Conservation (phyloP, 2,888 invertebrate genomes). For the Drosophila fulvimacula region DNA sequence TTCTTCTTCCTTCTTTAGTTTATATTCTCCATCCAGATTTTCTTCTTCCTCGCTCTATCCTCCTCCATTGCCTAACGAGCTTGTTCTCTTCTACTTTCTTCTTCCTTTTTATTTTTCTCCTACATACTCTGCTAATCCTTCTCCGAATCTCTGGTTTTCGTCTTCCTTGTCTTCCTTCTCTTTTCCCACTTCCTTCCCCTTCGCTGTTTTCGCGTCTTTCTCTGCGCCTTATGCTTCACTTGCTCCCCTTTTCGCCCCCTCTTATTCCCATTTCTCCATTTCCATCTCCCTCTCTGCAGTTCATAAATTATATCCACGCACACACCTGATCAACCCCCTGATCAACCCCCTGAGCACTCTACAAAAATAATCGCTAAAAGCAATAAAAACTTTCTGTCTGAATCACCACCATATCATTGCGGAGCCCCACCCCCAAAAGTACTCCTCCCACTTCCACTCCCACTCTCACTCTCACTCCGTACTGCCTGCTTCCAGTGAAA, state of each 20-base stretch:
- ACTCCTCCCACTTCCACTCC: not conserved
- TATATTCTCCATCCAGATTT: not conserved
- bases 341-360: constrained; percentile 1
- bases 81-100: no score
- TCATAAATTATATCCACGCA: not conserved
- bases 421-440: not conserved
- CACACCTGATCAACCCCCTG: constrained; percentile 16
- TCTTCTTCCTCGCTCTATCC: no score
- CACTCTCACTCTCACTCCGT: not conserved
- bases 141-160: no score
- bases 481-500: no score
- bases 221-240: no score
- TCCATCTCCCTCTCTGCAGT: not conserved
- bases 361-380: not conserved
- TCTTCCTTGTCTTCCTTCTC: no score
- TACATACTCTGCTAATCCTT: no score
- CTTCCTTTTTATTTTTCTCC: no score
- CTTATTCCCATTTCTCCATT: no score
- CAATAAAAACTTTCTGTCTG: constrained; percentile 5
- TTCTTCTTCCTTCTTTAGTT: not conserved
- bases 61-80: no score
- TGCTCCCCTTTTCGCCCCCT: not conserved
- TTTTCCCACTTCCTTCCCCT: no score
- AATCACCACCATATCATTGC: constrained; percentile 1
- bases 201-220: not conserved